Percentiles rank a stretch among this genome's conserved stretches.
These are phyloP conservation scores for Spisula solida DNA, from an alignment of 2,888 invertebrate genomes.

Conservation along the genomic window DNA sequence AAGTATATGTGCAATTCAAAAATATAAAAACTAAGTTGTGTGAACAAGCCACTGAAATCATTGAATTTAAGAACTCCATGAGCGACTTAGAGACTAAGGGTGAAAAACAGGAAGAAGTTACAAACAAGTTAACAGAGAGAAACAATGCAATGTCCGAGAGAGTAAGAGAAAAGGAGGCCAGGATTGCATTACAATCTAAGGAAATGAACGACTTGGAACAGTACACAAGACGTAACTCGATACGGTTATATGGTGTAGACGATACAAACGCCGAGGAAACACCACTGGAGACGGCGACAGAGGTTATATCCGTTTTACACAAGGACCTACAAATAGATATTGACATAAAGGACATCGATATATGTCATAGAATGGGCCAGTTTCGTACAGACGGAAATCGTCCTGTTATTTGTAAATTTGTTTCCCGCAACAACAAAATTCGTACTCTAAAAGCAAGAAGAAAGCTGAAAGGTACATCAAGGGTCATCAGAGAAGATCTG, in stretches of 20 bases:
- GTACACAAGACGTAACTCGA: slow-evolving; percentile 33
- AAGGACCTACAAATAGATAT: neutral
- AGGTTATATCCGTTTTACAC: neutral
- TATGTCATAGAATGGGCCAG: slow-evolving; percentile 29
- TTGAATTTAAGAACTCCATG: neutral
- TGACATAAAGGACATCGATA: too few relatives aligned
- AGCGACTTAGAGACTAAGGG: neutral
- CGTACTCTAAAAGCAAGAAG: neutral
- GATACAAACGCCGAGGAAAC: neutral
- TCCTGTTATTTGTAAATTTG: slow-evolving; percentile 46
- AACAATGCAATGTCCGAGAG: neutral
- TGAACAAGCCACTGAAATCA: neutral
- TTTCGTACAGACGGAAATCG: slow-evolving; percentile 19
- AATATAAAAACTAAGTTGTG: neutral
- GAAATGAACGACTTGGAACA: slow-evolving; percentile 37
- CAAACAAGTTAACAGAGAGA: neutral
- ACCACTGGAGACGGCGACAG: too few relatives aligned
- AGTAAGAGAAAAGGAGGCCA: neutral
- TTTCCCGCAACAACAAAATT: neutral
- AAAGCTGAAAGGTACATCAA: slow-evolving; percentile 25
- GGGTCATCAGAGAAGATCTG: slow-evolving; percentile 40
- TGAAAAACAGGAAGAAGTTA: neutral
- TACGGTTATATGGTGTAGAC: slow-evolving; percentile 33
- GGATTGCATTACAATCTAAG: neutral
- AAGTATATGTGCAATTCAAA: neutral